Evolutionary conservation across 2,888 invertebrate species (phyloP).

Genomic region (Leptogaster cylindrica): DNA sequence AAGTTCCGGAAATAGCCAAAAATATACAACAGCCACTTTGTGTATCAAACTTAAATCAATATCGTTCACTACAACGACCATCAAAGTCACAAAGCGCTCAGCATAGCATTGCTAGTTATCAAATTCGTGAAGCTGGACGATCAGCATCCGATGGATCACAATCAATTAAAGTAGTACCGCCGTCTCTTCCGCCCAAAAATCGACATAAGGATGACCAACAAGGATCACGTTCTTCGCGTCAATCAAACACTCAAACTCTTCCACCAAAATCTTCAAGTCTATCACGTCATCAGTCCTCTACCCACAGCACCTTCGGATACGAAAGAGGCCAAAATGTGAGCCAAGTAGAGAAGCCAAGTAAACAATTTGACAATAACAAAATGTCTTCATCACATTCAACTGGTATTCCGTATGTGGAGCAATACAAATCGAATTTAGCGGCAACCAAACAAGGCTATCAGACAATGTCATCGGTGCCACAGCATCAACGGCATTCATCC

Average conservation of each 20-base stretch:
- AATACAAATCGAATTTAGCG: constrained; percentile 51
- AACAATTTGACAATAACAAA: constrained; percentile 42
- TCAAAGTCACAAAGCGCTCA: constrained; percentile 46
- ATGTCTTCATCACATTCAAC: constrained; percentile 22
- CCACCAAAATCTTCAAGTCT: constrained; percentile 57
- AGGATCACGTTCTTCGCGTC: constrained; percentile 51
- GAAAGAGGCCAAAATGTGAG: constrained; percentile 53
- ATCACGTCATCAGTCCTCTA: constrained; percentile 50
- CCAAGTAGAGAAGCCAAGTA: constrained; percentile 50
- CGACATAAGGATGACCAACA: constrained; percentile 56
- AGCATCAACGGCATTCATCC: constrained; percentile 47
- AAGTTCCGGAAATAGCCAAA: constrained; percentile 52
- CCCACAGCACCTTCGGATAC: constrained; percentile 55
- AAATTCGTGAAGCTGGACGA: constrained; percentile 40
- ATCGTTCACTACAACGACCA: constrained; percentile 68
- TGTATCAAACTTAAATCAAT: constrained; percentile 64
- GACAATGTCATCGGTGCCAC: constrained; percentile 20
- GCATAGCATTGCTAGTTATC: constrained; percentile 45
- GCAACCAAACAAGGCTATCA: constrained; percentile 39
- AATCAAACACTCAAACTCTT: constrained; percentile 58
- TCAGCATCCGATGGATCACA: constrained; percentile 29
- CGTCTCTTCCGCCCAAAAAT: constrained; percentile 61
- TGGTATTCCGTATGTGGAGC: constrained; percentile 55
- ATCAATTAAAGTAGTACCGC: constrained; percentile 52
- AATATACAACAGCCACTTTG: constrained; percentile 61